Base-by-base conservation (phyloP, 2,797 vertebrate species). In the Esox lucius region DNA sequence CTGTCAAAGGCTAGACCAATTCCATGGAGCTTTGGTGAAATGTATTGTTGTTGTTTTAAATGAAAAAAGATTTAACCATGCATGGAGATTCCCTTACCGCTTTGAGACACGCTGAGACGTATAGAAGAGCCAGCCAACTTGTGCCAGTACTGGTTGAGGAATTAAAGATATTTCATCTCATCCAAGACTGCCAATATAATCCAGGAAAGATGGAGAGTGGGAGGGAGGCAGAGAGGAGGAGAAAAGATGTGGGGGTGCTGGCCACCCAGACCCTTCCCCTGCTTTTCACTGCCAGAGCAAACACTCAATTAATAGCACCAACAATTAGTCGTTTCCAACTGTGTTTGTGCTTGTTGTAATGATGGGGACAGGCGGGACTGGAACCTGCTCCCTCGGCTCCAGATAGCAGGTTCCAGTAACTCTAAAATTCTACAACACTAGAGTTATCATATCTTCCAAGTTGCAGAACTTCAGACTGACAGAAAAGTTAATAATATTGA, bases 51-150 rank as follows among this genome's bases (percentile, higher is more conserved):
- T 65, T 77, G 67, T 51, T 69, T 31, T 28, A 3, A 5, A n/a
- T n/a, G n/a, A n/a, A n/a, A n/a, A 59, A 5, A 22, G 64, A 66
- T 31, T 31, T 4, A 17, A 16, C 7, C 26, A n/a, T 4, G 31
- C 16, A 33, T 19, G 31, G 28, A n/a, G 64, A 33, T 66, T 66
- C 64, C 28, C 28, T 31, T 66, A 74, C 68, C 26, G 72, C 76
- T 74, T 1, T 16, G 78, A 61, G 71, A 78, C 74, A 85, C n/a
- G n/a, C 65, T 39, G 19, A 39, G 19, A n/a, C 22, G 19, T 46
- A 13, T 11, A 46, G 9, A 42, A 46, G 42, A 46, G 12, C 12
- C 42, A 13, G 42, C 42, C 42, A 46, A 12, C 1, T 46, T 46
- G 42, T 46, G 42, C 42, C 42, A 46, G 12, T 1, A 1, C 42